Base-by-base conservation (phyloP, 2,113 vertebrate genomes). In the Coregonus clupeaformis region DNA sequence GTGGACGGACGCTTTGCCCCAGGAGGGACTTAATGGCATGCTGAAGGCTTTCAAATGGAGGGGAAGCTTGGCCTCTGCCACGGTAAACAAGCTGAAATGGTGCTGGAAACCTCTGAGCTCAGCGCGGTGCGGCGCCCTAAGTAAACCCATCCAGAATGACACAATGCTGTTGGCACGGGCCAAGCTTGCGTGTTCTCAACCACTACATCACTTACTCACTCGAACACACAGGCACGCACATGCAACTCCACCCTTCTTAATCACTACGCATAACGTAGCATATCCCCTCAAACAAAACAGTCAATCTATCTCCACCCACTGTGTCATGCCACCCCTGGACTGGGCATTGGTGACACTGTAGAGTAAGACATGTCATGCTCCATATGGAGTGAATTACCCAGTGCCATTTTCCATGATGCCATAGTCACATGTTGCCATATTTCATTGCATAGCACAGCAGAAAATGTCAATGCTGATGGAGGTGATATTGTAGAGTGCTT, bases 11-110 rank as follows among this genome's bases (percentile, higher is more conserved):
- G 73, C 80, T 90, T 88, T 80, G 83, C 76, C 82, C 85, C 72
- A 82, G 86, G 86, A 85, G 74, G 71, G 85, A 85, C 78, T 86
- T 88, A 86, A 90, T 80, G 70, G 82, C 87, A 87, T 71, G 76
- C 83, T 77, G 83, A 81, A 77, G 85, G 86, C 85, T 89, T 88
- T 88, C 75, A 87, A 77, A 87, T 42, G 72, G 80, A 80, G 77
- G 80, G 71, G 68, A 83, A 77, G 76, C 72, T 86, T 90, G 90
- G 87, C 36, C 36, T 2, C 36, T 11, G 36, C 83, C 82, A 76
- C 81, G 77, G 87, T 89, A 89, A 89, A 89, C 88, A 90, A 84
- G 86, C 84, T 77, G 77, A 78, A 84, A 80, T 84, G 78, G 79
- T 52, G 49, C 49, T 73, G 83, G 79, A 84, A 88, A 79, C 78